Evolutionary conservation across 30 jellyfish, hydroid and myxozoan genomes (phyloP), one percentile per base, ranked within the genome.

Genomic region (Clytia hemisphaerica): DNA sequence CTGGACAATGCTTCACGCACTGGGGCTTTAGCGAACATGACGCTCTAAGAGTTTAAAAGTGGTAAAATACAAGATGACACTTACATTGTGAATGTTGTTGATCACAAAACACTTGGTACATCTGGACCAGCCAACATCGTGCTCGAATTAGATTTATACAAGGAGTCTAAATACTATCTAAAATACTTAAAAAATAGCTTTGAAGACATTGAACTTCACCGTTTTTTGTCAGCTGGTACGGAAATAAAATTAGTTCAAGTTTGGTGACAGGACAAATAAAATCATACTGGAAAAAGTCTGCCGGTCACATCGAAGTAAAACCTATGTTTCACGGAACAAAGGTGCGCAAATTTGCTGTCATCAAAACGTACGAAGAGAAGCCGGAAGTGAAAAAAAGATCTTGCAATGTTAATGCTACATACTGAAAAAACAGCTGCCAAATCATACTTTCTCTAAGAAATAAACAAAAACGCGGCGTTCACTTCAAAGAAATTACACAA

Each of bases 1-100:
- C n/a, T 66, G 19, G 74, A 66, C 79, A 66, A 66, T 37, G 79
- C 79, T 15, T 66, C 79, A 18, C 60, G 75, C 4, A 36, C 79
- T 10, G 79, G 79, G 19, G 79, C 79, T 6, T 18, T 66, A 46
- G 70, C 76, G 9, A 71, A 54, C 27, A 36, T 71, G 65, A 48
- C 78, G 6, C 34, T 71, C 33, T 3, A 34, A 34, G 75, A 55
- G 15, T 26, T 71, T 7, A 30, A n/a, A 14, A 15, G 21, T 0
- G 59, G 62, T 3, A 71, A 28, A 16, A 12, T 27, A 19, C 45
- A 32, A 3, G 78, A 59, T 6, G 37, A 35, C 4, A 32, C 51
- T 37, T 37, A 37, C 26, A 25, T 31, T 24, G 30, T 46, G 3
- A 68, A 24, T 31, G 80, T 42, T 19, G 16, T 68, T 45, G 80